phyloP scores from a whole-genome alignment of 2,888 invertebrate species.

The Clepsis dumicolana region DNA sequence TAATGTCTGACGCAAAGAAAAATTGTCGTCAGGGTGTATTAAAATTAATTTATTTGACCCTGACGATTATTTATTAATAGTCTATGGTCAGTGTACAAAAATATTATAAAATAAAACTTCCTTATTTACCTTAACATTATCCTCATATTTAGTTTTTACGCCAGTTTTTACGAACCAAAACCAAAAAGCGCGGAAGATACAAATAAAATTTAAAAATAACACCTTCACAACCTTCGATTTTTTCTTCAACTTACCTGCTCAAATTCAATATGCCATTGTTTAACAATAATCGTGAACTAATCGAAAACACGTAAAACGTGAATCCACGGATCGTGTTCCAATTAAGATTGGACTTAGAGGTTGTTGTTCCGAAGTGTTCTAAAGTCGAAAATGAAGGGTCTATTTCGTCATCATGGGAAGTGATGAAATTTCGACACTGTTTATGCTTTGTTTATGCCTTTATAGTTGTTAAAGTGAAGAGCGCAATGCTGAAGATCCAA shows the following conservation, averaged over 20 bases:
- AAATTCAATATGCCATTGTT: constrained; percentile 29
- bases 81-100: background rate
- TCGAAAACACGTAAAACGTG: constrained; percentile 39
- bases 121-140: background rate
- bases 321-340: constrained; percentile 36
- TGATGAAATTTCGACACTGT: background rate
- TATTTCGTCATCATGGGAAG: constrained; percentile 18
- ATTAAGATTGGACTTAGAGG: constrained; percentile 19
- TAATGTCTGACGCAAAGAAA: background rate
- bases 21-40: background rate
- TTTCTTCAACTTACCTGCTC: background rate
- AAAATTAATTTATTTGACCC: background rate
- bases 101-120: background rate
- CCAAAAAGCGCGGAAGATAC: constrained; percentile 7
- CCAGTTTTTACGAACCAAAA: background rate
- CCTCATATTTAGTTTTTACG: background rate
- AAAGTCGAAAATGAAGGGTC: constrained; percentile 13
- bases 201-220: constrained; percentile 4
- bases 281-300: constrained; percentile 35
- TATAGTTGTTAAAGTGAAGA: background rate
- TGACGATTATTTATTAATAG: background rate
- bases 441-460: no score
- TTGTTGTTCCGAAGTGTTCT: background rate
- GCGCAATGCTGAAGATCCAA: no score
- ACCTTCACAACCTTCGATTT: constrained; percentile 25